Conservation (phyloP, 2,797 vertebrate genomes). For the Tenualosa ilisha region DNA sequence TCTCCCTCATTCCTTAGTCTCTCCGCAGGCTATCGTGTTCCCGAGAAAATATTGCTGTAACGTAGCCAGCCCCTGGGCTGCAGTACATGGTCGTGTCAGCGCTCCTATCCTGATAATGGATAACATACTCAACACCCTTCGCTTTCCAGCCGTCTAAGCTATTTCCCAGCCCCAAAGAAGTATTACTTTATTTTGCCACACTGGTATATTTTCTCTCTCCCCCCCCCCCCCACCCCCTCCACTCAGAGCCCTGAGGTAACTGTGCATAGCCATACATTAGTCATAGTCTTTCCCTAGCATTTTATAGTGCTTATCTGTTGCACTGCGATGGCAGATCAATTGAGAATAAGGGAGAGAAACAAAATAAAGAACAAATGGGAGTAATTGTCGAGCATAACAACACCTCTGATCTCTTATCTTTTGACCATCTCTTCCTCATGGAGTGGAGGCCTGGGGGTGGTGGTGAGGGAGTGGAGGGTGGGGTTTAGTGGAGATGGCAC, state of each 20-base stretch:
- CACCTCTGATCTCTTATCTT: neutral
- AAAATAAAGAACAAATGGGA: neutral
- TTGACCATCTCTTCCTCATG: neutral
- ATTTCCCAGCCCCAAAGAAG: constrained; percentile 10
- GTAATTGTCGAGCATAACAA: neutral
- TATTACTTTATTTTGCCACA: constrained; percentile 14
- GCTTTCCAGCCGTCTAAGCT: neutral
- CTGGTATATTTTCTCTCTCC: neutral
- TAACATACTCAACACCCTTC: constrained; percentile 29
- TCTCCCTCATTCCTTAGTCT: constrained; percentile 23
- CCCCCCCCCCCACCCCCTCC: neutral
- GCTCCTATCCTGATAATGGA: constrained; percentile 20
- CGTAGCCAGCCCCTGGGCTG: constrained; percentile 16
- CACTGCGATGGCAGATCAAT: neutral
- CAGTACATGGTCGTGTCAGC: constrained; percentile 30
- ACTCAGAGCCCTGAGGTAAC: neutral
- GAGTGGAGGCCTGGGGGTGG: neutral
- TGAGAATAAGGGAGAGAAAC: neutral
- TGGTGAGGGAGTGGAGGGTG: neutral
- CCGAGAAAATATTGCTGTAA: constrained; percentile 28
- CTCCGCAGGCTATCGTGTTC: constrained; percentile 13
- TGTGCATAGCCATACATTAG: neutral
- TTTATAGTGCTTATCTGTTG: neutral
- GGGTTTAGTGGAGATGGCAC: constrained; percentile 32
- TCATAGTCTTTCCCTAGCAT: neutral